Percentiles rank a stretch among this genome's conserved stretches.
These are phyloP conservation scores for Eudyptes chrysolophus DNA, from an alignment of 2,113 vertebrate species.

Conservation along the genomic window DNA sequence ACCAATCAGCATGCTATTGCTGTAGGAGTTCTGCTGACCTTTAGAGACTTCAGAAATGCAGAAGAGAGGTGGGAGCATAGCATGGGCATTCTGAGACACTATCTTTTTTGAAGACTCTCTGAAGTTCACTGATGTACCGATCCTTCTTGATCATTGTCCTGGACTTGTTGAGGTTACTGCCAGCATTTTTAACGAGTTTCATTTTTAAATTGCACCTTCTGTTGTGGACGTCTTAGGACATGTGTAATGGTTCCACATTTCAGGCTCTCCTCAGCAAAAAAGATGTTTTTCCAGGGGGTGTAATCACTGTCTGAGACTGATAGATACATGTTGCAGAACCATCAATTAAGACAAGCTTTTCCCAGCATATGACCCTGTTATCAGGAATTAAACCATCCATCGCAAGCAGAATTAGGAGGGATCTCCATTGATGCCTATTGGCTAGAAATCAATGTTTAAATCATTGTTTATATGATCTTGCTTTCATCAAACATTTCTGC, in stretches of 20 bases:
- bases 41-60: background rate
- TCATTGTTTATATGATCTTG: conserved; percentile 4
- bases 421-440: conserved; percentile 15
- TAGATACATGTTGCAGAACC: background rate
- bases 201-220: conserved; percentile 40
- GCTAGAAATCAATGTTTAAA: conserved; percentile 5
- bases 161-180: background rate
- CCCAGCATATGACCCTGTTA: conserved; percentile 6
- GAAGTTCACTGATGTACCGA: background rate
- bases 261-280: conserved; percentile 17
- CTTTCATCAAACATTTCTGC: conserved; percentile 4
- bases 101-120: background rate
- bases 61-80: background rate
- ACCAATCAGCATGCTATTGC: background rate
- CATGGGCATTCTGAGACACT: background rate
- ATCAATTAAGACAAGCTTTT: conserved; percentile 25
- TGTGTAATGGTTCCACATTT: conserved; percentile 20
- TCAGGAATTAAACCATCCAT: conserved; percentile 36
- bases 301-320: conserved; percentile 45
- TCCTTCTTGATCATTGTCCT: conserved; percentile 8
- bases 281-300: conserved; percentile 40
- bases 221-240: background rate
- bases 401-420: background rate
- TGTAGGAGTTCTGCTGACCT: background rate
- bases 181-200: conserved; percentile 37